Base-by-base conservation (phyloP, 2,797 vertebrate species). In the Naso thynnoides region DNA sequence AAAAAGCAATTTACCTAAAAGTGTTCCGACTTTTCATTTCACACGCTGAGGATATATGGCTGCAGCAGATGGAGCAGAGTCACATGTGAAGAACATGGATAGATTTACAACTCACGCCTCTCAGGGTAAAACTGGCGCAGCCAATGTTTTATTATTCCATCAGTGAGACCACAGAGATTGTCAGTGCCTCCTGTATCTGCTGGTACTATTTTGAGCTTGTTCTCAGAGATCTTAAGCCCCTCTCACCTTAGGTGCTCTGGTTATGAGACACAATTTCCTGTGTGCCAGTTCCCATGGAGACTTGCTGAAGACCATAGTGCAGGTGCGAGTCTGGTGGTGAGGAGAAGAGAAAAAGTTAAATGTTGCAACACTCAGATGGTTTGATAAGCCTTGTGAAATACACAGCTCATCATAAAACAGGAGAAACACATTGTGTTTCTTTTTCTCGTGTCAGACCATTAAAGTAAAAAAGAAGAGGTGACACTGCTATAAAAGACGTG, bases 281-380 rank as follows among this genome's bases (percentile, higher is more conserved):
- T 81, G 79, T 65, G 76, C 85, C 69, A 73, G 84, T 91, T 91
- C 86, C 89, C 87, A 91, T 91, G 88, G 91, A 89, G 85, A 91
- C 81, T 75, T 82, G 45, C 72, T 53, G 55, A 71, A 74, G 84
- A 75, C 73, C 49, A 67, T 5, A 41, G 70, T 71, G 76, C 81
- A 82, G 80, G 73, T 87, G 70, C 5, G 6, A 68, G 55, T 73
- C 72, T 55, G 15, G 13, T 41, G 52, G 65, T 7, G 41, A 58
- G 49, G 41, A 56, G 27, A 65, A 58, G 41, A 77, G 58, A 82
- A 41, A 49, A 71, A 67, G 66, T 72, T 60, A 52, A 81, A 73
- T 19, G 49, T 48, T 16, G 44, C 47, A 57, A 44, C 48, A 49
- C 63, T 67, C 29, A 4, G 45, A 50, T 63, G 64, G 63, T 65